These are phyloP conservation scores for Lasius platythorax DNA, from an alignment of 2,888 invertebrate species.

Conservation along the genomic window DNA sequence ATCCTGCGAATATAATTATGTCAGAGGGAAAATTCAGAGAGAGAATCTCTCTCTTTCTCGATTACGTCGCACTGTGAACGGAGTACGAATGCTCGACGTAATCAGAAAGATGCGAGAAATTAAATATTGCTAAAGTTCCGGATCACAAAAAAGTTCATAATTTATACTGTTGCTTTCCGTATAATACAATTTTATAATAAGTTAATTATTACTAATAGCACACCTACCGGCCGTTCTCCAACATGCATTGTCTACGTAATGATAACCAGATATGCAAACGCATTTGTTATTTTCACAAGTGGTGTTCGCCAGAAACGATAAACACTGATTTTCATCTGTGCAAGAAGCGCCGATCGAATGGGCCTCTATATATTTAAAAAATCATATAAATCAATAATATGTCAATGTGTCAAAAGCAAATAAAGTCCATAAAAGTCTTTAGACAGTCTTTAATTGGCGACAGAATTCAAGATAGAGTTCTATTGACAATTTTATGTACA, in stretches of 20 bases:
- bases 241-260: constrained; percentile 62
- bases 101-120: not conserved
- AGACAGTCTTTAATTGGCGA: not conserved
- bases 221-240: constrained; percentile 68
- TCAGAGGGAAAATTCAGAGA: not conserved
- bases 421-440: not conserved
- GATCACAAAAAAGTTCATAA: not conserved
- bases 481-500: not conserved
- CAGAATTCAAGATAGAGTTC: not conserved
- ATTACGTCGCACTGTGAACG: not conserved
- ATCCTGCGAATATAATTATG: constrained; percentile 55
- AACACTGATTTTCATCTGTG: constrained; percentile 72
- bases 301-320: constrained; percentile 60
- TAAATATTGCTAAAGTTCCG: not conserved
- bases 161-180: not conserved
- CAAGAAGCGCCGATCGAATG: constrained; percentile 60
- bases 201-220: not conserved
- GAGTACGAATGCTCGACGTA: not conserved
- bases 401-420: not conserved
- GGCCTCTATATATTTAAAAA: constrained; percentile 51
- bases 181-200: not conserved
- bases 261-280: constrained; percentile 74
- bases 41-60: not conserved
- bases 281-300: constrained; percentile 73
- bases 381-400: not conserved